These are phyloP conservation scores for Phaethornis superciliosus DNA, from an alignment of 2,113 vertebrate species.

Conservation along the genomic window DNA sequence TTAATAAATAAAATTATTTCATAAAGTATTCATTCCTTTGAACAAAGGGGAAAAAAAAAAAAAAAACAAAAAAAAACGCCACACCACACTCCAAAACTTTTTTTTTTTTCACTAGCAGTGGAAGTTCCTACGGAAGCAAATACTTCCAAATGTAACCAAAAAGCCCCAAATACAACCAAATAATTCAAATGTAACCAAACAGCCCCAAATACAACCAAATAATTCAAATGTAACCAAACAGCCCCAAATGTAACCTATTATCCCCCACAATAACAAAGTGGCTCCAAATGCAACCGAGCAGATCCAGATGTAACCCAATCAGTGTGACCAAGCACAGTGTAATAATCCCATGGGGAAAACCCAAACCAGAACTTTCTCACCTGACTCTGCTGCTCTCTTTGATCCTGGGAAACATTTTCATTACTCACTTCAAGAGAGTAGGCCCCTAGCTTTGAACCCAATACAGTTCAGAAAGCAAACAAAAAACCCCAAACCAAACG, in stretches of 20 bases:
- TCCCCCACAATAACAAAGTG: too few relatives aligned
- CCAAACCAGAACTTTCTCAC: not conserved
- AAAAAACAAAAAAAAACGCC: not conserved
- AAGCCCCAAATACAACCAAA: too few relatives aligned
- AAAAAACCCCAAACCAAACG: too few relatives aligned
- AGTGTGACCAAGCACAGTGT: too few relatives aligned
- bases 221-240: too few relatives aligned
- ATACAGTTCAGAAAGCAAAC: not conserved
- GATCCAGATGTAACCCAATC: too few relatives aligned
- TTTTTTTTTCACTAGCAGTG: not conserved
- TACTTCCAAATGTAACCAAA: not conserved
- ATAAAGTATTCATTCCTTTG: not conserved
- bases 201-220: too few relatives aligned
- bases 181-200: too few relatives aligned
- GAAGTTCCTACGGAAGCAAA: not conserved
- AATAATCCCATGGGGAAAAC: rapidly evolving
- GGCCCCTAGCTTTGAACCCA: not conserved
- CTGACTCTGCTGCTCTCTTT: rapidly evolving
- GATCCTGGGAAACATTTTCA: not conserved
- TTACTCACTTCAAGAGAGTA: not conserved
- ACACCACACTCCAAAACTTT: not conserved
- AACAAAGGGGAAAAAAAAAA: not conserved
- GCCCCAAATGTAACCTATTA: too few relatives aligned
- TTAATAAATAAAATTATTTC: not conserved
- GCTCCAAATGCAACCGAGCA: too few relatives aligned